These are phyloP conservation scores for Chrysolina americana DNA, from an alignment of 2,888 invertebrate genomes.

Conservation along the genomic window DNA sequence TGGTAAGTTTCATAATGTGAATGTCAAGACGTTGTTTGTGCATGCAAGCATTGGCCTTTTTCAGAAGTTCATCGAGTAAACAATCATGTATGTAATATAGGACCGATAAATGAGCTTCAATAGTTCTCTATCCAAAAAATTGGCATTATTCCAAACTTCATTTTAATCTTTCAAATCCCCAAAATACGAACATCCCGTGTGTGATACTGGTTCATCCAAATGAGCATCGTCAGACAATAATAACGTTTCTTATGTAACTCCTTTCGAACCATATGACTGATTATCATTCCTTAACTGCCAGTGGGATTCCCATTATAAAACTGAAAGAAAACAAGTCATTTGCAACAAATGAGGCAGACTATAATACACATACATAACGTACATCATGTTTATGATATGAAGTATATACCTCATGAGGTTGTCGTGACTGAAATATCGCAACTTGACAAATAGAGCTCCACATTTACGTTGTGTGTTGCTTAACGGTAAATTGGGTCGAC, in stretches of 20 bases:
- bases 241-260: background rate
- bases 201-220: background rate
- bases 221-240: background rate
- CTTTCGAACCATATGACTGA: constrained; percentile 11
- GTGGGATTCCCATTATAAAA: constrained; percentile 14
- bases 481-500: constrained; percentile 36
- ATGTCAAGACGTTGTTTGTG: too few species aligned
- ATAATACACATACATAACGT: constrained; percentile 27
- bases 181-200: too few species aligned
- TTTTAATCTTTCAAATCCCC: too few species aligned
- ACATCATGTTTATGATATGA: constrained; percentile 32
- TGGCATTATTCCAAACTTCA: too few species aligned
- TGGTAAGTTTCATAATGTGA: too few species aligned
- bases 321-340: constrained; percentile 24
- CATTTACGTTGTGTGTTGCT: constrained; percentile 32
- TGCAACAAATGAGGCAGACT: constrained; percentile 21
- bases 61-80: too few species aligned
- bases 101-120: too few species aligned
- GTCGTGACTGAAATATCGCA: constrained; percentile 41
- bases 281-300: constrained; percentile 18
- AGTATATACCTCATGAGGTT: constrained; percentile 34
- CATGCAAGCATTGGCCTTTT: too few species aligned
- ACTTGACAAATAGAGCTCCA: constrained; percentile 40
- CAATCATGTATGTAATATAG: too few species aligned
- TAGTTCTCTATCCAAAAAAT: too few species aligned